Conservation (phyloP, 2,113 vertebrate genomes). For the Myotis brandtii region DNA sequence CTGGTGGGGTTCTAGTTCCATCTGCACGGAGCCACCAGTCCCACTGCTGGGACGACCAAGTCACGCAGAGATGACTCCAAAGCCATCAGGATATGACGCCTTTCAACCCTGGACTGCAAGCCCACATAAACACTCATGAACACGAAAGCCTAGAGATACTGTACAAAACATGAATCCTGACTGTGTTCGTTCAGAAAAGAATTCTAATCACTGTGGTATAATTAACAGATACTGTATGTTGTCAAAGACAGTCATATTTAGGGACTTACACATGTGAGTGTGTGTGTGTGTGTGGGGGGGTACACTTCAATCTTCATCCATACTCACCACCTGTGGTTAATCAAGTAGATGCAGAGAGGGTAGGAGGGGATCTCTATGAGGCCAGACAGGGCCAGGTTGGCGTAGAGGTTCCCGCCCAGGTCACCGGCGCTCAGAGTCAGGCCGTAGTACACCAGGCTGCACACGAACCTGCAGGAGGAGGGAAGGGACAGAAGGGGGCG, state of each 20-base stretch:
- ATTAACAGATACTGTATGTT: not conserved
- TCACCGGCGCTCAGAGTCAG: conserved; percentile 89
- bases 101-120: not conserved
- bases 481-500: not conserved
- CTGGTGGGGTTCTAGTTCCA: not conserved
- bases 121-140: not conserved
- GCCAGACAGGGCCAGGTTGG: conserved; percentile 89
- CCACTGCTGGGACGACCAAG: not conserved
- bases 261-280: accelerated
- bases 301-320: accelerated
- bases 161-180: not conserved
- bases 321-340: conserved; percentile 89
- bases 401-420: conserved; percentile 88
- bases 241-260: accelerated
- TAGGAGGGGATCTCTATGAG: conserved; percentile 90
- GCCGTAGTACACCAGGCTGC: conserved; percentile 91
- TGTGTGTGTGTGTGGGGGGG: accelerated
- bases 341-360: conserved; percentile 90
- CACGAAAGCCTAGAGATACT: not conserved
- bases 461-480: conserved; percentile 87
- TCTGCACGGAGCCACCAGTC: not conserved
- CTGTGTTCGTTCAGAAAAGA: not conserved
- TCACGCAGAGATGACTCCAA: not conserved
- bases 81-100: not conserved
- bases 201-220: not conserved